A percentile compares a stretch with the other conserved stretches of the same genome.
Evolutionary conservation across 2,888 invertebrate species (phyloP).

Genomic region (Clitarchus hookeri): DNA sequence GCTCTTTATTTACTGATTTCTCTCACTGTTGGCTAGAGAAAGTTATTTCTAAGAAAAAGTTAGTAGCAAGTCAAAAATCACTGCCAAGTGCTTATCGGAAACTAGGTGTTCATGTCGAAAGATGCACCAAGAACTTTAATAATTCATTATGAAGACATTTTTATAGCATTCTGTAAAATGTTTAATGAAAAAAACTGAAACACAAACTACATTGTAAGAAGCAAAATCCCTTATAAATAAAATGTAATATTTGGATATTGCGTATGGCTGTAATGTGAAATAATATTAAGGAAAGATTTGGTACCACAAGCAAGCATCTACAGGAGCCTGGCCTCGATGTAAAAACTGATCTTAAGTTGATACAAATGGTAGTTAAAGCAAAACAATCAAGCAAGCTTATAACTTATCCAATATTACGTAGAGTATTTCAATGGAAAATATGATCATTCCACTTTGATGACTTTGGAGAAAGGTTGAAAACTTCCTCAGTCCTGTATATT

Average conservation of each 20-base stretch:
- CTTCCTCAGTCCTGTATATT: not conserved
- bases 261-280: not conserved
- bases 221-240: not conserved
- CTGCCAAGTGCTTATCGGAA: too few species aligned
- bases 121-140: too few species aligned
- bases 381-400: not conserved
- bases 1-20: too few species aligned
- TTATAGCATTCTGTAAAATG: not conserved
- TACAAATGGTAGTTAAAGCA: not conserved
- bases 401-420: not conserved
- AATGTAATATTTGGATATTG: not conserved
- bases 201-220: too few species aligned
- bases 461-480: not conserved
- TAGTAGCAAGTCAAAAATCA: not conserved
- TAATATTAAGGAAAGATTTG: constrained; percentile 2
- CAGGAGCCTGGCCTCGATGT: not conserved
- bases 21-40: constrained; percentile 2
- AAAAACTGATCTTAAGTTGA: not conserved
- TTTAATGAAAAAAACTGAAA: not conserved
- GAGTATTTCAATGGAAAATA: not conserved
- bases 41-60: not conserved
- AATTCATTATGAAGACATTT: not conserved
- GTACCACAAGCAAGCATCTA: not conserved
- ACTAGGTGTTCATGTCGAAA: too few species aligned
- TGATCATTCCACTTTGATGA: not conserved